Percentiles rank a stretch among this genome's conserved stretches.
Evolutionary conservation across 2,888 invertebrate species (phyloP).

Genomic region (Aleiodes testaceus): DNA sequence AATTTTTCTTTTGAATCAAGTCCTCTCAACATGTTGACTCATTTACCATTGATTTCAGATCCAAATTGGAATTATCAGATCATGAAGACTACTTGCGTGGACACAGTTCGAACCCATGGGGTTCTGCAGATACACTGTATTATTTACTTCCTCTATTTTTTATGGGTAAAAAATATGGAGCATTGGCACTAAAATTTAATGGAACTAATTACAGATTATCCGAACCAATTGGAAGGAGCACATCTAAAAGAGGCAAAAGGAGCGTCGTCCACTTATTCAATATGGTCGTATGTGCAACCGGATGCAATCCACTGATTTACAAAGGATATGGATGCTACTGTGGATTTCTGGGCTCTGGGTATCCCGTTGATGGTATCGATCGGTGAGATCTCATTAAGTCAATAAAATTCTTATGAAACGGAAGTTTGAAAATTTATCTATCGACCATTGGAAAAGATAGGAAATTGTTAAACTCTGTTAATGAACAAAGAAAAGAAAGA

Average conservation of each 20-base stretch:
- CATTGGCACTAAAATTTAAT: no score
- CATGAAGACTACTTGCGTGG: constrained; percentile 56
- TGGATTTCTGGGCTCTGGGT: constrained; percentile 88
- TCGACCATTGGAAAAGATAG: neutral
- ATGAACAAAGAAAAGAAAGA: neutral
- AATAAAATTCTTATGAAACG: neutral
- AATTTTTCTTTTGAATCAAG: no score
- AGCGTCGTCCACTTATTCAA: constrained; percentile 87
- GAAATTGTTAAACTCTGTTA: neutral
- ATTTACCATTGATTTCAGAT: neutral
- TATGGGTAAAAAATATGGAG: neutral
- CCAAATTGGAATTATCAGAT: constrained; percentile 37
- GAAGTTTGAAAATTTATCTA: neutral
- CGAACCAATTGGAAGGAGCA: constrained; percentile 8
- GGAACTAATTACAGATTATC: constrained; percentile 5
- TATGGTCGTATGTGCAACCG: constrained; percentile 89
- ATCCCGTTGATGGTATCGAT: constrained; percentile 87
- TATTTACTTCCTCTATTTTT: constrained; percentile 4
- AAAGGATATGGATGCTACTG: constrained; percentile 95
- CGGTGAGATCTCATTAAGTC: constrained; percentile 74
- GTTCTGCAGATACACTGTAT: constrained; percentile 37
- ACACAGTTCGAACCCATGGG: constrained; percentile 61
- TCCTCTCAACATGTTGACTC: neutral
- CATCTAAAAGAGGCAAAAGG: constrained; percentile 77
- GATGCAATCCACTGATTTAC: constrained; percentile 87